Conservation (phyloP, 2,888 invertebrate genomes). For the Brachylomia viminalis region DNA sequence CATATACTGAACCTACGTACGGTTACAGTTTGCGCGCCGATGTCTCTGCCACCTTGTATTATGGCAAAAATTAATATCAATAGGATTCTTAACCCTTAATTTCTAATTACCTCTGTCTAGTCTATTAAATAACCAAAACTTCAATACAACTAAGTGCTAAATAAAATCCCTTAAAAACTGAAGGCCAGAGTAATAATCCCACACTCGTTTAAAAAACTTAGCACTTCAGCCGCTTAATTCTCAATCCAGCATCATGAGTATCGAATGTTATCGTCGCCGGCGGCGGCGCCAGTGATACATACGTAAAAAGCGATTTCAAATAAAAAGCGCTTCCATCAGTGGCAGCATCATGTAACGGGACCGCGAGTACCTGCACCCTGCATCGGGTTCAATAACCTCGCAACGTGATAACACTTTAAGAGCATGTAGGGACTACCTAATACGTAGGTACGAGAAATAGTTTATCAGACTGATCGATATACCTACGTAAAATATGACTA, state of each 20-base stretch:
- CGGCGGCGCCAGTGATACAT: slow-evolving; percentile 56
- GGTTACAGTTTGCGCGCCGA: too few relatives aligned
- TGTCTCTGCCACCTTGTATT: too few relatives aligned
- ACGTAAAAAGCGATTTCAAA: slow-evolving; percentile 60
- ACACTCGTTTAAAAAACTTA: neutral
- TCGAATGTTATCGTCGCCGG: slow-evolving; percentile 37
- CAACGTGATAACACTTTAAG: slow-evolving; percentile 37
- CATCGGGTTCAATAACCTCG: slow-evolving; percentile 49
- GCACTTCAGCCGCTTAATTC: slow-evolving; percentile 52
- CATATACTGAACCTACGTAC: too few relatives aligned
- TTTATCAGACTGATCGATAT: neutral
- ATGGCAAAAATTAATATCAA: neutral
- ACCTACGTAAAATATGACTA: neutral
- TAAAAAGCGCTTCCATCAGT: slow-evolving; percentile 57
- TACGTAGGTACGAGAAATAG: neutral
- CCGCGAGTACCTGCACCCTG: slow-evolving; percentile 56
- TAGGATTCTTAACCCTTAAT: neutral
- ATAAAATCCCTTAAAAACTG: neutral
- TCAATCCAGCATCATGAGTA: slow-evolving; percentile 16
- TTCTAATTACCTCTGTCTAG: neutral
- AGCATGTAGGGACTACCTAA: slow-evolving; percentile 8
- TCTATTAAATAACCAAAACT: neutral
- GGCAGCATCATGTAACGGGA: slow-evolving; percentile 64
- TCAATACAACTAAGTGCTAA: neutral
- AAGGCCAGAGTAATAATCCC: neutral